Percentiles rank a stretch among this genome's conserved stretches.
Evolutionary conservation across 2,888 invertebrate species (phyloP).

Genomic region (Cyclophora albipunctata): DNA sequence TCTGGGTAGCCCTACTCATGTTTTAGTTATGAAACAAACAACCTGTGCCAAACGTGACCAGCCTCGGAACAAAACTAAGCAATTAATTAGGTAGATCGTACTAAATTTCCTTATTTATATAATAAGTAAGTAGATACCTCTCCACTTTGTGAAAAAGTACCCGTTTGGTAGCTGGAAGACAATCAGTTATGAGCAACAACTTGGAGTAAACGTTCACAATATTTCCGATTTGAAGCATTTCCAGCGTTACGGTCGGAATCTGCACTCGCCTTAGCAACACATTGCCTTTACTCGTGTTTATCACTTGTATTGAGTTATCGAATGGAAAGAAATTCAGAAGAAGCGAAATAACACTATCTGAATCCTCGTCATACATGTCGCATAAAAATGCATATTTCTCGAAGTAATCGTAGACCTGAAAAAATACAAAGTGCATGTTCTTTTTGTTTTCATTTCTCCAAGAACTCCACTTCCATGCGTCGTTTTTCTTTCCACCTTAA

Average conservation of each 20-base stretch:
- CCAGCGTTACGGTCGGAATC: conserved; percentile 76
- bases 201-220: conserved; percentile 83
- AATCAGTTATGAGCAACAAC: conserved; percentile 80
- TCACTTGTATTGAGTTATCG: conserved; percentile 88
- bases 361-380: conserved; percentile 90
- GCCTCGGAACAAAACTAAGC: too few relatives aligned
- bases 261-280: conserved; percentile 78
- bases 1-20: too few relatives aligned
- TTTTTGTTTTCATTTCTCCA: too few relatives aligned
- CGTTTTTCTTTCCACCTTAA: too few relatives aligned
- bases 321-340: conserved; percentile 83
- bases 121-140: conserved; percentile 61
- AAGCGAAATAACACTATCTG: conserved; percentile 81
- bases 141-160: conserved; percentile 77
- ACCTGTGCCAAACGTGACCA: too few relatives aligned
- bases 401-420: conserved; percentile 66
- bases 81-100: not conserved
- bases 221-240: conserved; percentile 84
- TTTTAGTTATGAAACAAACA: too few relatives aligned
- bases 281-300: conserved; percentile 75
- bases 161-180: conserved; percentile 80
- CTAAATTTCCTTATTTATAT: too few relatives aligned
- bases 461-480: too few relatives aligned
- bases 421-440: conserved; percentile 1
- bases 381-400: conserved; percentile 79